These are phyloP conservation scores for Mythimna ferrago DNA, from an alignment of 2,888 invertebrate species.

Conservation along the genomic window DNA sequence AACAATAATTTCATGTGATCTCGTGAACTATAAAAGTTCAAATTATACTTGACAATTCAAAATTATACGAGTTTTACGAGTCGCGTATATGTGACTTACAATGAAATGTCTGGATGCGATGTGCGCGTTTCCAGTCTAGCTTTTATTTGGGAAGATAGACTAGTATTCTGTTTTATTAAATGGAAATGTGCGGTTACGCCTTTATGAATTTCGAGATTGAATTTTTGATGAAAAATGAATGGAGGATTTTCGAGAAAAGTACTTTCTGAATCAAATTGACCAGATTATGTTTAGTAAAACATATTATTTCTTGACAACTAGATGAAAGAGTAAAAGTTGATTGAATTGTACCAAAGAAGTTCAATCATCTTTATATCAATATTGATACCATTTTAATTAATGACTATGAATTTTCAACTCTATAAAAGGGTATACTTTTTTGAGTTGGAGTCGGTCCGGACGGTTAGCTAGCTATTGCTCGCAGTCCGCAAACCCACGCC, in stretches of 20 bases:
- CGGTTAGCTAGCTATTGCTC: no score
- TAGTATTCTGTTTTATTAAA: slow-evolving; percentile 39
- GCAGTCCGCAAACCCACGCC: no score
- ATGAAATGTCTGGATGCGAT: slow-evolving; percentile 62
- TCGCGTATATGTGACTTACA: slow-evolving; percentile 55
- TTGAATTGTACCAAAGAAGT: no score
- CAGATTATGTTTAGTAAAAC: not conserved
- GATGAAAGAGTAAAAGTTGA: no score
- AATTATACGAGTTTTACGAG: slow-evolving; percentile 61
- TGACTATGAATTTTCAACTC: no score
- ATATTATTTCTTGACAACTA: no score
- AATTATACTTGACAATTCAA: slow-evolving; percentile 61
- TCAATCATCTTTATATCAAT: no score
- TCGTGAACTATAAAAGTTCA: slow-evolving; percentile 59
- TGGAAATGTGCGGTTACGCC: slow-evolving; percentile 42
- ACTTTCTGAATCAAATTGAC: not conserved
- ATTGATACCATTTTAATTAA: no score
- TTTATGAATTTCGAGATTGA: slow-evolving; percentile 32
- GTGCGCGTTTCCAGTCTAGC: slow-evolving; percentile 39
- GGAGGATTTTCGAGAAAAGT: not conserved
- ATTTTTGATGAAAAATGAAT: not conserved
- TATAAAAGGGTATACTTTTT: no score
- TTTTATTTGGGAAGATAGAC: slow-evolving; percentile 29
- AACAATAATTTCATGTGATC: slow-evolving; percentile 64
- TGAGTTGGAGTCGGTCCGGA: no score